These are phyloP conservation scores for Malacoraja senta DNA, from an alignment of 2,797 vertebrate genomes.

Conservation along the genomic window DNA sequence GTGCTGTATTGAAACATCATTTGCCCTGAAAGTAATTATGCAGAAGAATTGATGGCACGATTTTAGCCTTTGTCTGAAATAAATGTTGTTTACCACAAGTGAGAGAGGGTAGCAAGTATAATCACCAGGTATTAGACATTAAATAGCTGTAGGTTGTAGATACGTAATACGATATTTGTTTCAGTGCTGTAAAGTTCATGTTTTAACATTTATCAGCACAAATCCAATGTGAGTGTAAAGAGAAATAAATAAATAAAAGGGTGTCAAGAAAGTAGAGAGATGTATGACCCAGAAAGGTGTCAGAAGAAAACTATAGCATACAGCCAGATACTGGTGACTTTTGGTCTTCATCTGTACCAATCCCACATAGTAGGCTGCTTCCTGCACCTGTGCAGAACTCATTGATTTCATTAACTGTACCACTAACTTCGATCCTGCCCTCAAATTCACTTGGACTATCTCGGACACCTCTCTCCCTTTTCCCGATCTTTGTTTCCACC, in stretches of 20 bases:
- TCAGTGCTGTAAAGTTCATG: neutral
- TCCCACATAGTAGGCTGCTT: neutral
- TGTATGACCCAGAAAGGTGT: neutral
- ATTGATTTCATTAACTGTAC: too few relatives aligned
- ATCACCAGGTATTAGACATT: slow-evolving; percentile 17
- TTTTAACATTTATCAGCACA: slow-evolving; percentile 10
- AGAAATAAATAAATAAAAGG: neutral
- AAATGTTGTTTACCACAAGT: neutral
- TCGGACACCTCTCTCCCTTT: too few relatives aligned
- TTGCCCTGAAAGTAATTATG: neutral
- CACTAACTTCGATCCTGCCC: too few relatives aligned
- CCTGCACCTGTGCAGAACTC: too few relatives aligned
- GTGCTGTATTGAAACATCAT: neutral
- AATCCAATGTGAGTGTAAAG: neutral
- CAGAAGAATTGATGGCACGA: neutral
- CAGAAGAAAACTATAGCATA: neutral
- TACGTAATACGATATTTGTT: neutral
- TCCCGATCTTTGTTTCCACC: too few relatives aligned
- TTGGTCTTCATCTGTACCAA: neutral
- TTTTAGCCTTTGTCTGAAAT: neutral
- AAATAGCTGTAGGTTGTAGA: neutral
- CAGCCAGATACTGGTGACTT: neutral
- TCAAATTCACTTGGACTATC: too few relatives aligned
- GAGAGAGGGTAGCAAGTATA: neutral
- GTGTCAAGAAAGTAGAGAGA: neutral